phyloP scores from a whole-genome alignment of 2,797 vertebrate genomes.

The Ispidina lecontei region DNA sequence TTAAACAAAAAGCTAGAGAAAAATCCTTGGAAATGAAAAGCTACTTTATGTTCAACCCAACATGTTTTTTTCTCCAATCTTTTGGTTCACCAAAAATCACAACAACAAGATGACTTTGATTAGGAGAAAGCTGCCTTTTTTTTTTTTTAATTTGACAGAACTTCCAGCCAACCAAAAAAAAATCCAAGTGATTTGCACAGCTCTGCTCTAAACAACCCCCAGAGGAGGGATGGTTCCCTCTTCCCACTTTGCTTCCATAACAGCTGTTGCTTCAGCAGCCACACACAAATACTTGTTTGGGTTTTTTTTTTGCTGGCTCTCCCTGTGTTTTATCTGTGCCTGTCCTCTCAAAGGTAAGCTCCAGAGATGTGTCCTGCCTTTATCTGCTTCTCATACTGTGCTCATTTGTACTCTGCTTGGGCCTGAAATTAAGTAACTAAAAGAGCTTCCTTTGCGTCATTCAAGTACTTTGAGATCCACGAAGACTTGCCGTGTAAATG shows the following conservation, averaged over 20 bases:
- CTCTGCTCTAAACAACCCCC: constrained; percentile 30
- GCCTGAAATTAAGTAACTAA: constrained; percentile 3
- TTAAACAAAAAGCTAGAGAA: not conserved
- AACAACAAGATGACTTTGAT: constrained; percentile 19
- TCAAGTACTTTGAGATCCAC: constrained; percentile 5
- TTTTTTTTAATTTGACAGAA: not conserved
- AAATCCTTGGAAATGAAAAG: not conserved
- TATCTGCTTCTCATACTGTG: not conserved
- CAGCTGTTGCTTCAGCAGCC: constrained; percentile 43
- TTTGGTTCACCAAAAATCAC: constrained; percentile 49
- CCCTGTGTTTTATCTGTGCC: not conserved
- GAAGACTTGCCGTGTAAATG: not conserved
- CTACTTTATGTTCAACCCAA: not conserved
- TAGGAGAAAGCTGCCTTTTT: not conserved
- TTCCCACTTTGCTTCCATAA: constrained; percentile 20
- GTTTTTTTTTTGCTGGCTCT: not conserved
- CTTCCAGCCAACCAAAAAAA: constrained; percentile 46
- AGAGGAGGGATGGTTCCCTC: constrained; percentile 23
- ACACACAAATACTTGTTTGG: not conserved
- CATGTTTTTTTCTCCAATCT: not conserved
- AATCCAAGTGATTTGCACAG: constrained; percentile 37
- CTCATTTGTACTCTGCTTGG: not conserved
- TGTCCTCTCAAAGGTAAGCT: not conserved
- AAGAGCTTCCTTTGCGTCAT: constrained; percentile 25
- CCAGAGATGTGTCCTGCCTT: not conserved